A percentile compares a stretch with the other conserved stretches of the same genome.
Conservation (phyloP, 2,113 vertebrate species). For the Ginglymostoma cirratum region DNA sequence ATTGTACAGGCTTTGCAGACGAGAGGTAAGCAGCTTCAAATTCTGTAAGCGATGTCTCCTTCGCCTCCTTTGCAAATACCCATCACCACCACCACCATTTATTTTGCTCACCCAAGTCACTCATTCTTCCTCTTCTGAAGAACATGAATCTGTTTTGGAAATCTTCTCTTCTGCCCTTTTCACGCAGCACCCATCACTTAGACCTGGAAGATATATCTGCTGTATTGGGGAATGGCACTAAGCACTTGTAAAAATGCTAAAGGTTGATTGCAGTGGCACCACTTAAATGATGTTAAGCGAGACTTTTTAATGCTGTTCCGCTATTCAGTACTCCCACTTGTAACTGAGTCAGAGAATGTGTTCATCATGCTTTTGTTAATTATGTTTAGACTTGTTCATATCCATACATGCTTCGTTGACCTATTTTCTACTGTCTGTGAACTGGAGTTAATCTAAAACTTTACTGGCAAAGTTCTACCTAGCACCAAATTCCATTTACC, state of each 20-base stretch:
- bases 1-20: slow-evolving; percentile 74
- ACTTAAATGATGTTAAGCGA: background rate
- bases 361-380: background rate
- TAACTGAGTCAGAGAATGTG: background rate
- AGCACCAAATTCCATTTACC: no score
- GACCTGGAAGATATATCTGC: background rate
- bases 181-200: background rate
- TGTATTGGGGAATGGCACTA: background rate
- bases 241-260: background rate
- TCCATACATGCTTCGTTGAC: no score
- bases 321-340: background rate
- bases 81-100: no score
- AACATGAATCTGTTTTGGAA: background rate
- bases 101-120: background rate
- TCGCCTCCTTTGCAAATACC: no score
- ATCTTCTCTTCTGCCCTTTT: background rate
- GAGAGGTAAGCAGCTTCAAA: slow-evolving; percentile 63
- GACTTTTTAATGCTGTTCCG: background rate
- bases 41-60: background rate
- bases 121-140: background rate
- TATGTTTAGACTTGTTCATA: background rate
- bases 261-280: background rate
- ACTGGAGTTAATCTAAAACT: no score
- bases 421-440: no score
- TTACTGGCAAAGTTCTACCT: no score